phyloP scores from a whole-genome alignment of 2,888 invertebrate genomes.

The Actias luna region DNA sequence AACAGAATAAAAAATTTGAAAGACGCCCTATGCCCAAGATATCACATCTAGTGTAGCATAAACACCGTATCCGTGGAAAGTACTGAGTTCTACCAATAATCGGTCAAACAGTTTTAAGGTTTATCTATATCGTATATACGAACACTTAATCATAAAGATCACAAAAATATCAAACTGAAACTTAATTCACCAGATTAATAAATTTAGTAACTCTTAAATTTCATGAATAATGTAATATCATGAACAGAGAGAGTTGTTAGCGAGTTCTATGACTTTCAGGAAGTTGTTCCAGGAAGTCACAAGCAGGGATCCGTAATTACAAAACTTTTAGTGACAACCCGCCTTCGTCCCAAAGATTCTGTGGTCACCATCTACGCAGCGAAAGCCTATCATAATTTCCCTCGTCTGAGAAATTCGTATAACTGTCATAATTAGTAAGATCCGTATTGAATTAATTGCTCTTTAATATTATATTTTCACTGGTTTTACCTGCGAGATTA shows the following conservation, averaged over 20 bases:
- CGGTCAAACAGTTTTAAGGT: too few species aligned
- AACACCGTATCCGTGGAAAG: too few species aligned
- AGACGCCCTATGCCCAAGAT: too few species aligned
- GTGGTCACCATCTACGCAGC: conserved; percentile 24
- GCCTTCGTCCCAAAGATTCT: conserved; percentile 20
- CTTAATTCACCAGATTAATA: background rate
- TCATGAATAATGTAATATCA: conserved; percentile 27
- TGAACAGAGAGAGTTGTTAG: conserved; percentile 9
- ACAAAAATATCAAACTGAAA: background rate
- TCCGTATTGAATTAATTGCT: background rate
- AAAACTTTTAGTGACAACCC: conserved; percentile 34
- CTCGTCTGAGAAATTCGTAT: conserved; percentile 27
- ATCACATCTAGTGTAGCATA: too few species aligned
- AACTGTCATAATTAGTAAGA: conserved; percentile 18
- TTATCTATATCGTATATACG: too few species aligned
- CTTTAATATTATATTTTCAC: background rate
- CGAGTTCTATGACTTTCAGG: conserved; percentile 25
- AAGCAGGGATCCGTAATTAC: conserved; percentile 33
- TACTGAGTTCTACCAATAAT: too few species aligned
- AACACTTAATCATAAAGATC: background rate
- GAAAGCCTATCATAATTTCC: conserved; percentile 23
- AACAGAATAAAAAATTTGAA: too few species aligned
- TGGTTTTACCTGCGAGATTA: too few species aligned
- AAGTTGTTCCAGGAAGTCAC: conserved; percentile 24
- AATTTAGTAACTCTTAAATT: conserved; percentile 7